Conservation (phyloP, 2,113 vertebrate genomes). For the Rhombomys opimus region DNA sequence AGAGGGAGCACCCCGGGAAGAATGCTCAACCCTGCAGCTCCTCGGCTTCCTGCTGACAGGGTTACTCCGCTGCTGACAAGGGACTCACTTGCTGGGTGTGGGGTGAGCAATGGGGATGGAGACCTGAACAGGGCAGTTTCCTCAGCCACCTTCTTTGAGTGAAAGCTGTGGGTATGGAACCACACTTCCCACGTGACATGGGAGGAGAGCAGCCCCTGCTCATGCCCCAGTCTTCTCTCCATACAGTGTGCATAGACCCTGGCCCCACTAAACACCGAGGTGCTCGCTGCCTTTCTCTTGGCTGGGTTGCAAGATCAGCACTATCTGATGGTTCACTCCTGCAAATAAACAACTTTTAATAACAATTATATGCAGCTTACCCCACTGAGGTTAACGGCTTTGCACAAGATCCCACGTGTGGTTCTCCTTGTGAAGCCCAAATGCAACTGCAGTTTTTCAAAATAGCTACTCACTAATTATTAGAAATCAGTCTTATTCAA, state of each 20-base stretch:
- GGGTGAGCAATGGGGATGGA: background rate
- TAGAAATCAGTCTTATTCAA: background rate
- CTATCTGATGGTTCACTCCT: too few relatives aligned
- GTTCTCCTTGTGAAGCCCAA: background rate
- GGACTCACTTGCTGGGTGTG: background rate
- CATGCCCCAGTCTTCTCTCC: accelerated
- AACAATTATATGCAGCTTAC: background rate
- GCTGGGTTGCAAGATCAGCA: background rate
- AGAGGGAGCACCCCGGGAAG: background rate
- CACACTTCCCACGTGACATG: accelerated
- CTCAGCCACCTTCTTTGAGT: accelerated
- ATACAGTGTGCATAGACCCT: accelerated
- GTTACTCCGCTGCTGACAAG: too few relatives aligned
- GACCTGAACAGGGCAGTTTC: accelerated
- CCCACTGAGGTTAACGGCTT: accelerated
- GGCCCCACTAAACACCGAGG: accelerated
- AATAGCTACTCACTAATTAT: background rate
- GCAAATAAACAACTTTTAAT: background rate
- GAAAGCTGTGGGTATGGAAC: accelerated
- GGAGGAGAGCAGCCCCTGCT: accelerated
- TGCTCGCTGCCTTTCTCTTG: accelerated
- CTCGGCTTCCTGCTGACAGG: background rate
- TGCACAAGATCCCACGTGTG: accelerated
- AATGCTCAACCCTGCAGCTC: accelerated
- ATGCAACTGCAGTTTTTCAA: background rate